phyloP scores from a whole-genome alignment of 2,888 invertebrate species.

The Hypolimnas misippus region DNA sequence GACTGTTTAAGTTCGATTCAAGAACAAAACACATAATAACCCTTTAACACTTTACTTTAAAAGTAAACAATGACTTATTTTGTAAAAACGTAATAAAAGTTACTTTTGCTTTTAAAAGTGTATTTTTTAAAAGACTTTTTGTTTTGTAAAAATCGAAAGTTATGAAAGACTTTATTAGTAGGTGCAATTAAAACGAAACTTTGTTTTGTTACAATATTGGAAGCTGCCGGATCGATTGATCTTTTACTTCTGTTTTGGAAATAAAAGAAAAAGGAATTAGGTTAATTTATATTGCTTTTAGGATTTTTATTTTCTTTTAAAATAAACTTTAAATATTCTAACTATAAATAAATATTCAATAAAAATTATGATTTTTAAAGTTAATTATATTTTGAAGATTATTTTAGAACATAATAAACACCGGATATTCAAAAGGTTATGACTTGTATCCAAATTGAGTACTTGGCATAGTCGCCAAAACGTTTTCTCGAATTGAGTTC shows the following conservation, averaged over 20 bases:
- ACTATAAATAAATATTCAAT: too few relatives aligned
- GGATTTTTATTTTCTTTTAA: neutral
- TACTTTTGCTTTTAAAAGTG: conserved; percentile 12
- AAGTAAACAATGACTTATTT: neutral
- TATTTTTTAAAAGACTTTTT: conserved; percentile 20
- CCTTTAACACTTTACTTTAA: neutral
- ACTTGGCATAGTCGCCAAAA: too few relatives aligned
- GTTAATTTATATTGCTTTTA: neutral
- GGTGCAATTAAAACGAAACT: conserved; percentile 18
- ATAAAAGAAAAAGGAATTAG: conserved; percentile 8
- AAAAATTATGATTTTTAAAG: too few relatives aligned
- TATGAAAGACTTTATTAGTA: conserved; percentile 7
- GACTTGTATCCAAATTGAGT: too few relatives aligned
- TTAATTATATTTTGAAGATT: too few relatives aligned
- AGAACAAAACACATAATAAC: neutral
- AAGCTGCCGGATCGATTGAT: conserved; percentile 7
- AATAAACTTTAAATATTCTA: too few relatives aligned
- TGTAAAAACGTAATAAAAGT: conserved; percentile 1
- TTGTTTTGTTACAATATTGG: conserved; percentile 14
- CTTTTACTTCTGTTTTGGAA: conserved; percentile 14
- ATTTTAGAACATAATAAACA: too few relatives aligned
- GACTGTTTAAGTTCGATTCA: neutral
- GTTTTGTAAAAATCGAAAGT: conserved; percentile 27
- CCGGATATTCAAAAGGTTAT: too few relatives aligned
- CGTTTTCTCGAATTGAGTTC: too few relatives aligned